Evolutionary conservation across 1,140 invertebrate genomes (phyloP).

Genomic region (Aphidius ervi): DNA sequence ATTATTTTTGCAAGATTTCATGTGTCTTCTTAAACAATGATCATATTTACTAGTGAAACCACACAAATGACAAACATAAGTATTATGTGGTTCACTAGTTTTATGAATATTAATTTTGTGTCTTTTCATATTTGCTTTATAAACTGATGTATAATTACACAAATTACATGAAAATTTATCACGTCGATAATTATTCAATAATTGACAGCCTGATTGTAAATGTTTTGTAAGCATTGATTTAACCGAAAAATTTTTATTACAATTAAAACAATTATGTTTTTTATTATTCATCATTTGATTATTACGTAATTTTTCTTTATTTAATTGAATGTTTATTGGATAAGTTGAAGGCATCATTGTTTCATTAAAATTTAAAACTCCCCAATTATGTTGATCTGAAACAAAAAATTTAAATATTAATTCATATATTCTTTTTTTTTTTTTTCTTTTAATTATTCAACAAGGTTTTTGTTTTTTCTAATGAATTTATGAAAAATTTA

Average conservation of each 20-base stretch:
- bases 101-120: conserved; percentile 40
- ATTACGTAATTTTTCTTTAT: too few species aligned
- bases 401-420: too few species aligned
- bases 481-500: too few species aligned
- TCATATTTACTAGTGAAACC: conserved; percentile 41
- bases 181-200: conserved; percentile 49
- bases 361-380: too few species aligned
- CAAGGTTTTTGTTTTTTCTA: background rate
- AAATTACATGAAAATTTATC: conserved; percentile 45
- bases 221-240: conserved; percentile 49
- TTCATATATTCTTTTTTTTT: too few species aligned
- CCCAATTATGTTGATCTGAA: too few species aligned
- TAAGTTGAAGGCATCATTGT: too few species aligned
- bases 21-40: conserved; percentile 26
- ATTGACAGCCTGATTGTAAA: conserved; percentile 52
- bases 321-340: too few species aligned
- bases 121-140: conserved; percentile 44
- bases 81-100: conserved; percentile 26
- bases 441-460: too few species aligned
- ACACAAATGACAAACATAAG: conserved; percentile 44
- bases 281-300: background rate
- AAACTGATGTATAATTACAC: conserved; percentile 50
- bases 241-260: conserved; percentile 3
- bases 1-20: background rate
- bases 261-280: background rate